Percentiles rank a stretch among this genome's conserved stretches.
Conservation (phyloP, 2,113 vertebrate genomes). For the Oreocharis arfaki region DNA sequence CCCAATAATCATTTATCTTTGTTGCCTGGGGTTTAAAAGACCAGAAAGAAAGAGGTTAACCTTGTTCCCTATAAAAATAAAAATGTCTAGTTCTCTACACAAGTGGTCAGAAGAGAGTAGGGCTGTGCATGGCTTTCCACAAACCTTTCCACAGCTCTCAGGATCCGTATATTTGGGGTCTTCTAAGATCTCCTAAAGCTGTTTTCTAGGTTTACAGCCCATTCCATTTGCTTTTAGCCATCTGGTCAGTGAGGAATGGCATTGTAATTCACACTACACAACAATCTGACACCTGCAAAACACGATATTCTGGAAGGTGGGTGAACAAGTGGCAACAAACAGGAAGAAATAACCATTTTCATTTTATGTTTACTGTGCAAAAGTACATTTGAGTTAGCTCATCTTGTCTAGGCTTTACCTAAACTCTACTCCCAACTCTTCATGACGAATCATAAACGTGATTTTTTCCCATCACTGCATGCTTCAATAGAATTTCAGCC, state of each 20-base stretch:
- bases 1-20: neutral
- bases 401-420: neutral
- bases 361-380: neutral
- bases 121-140: rapidly evolving
- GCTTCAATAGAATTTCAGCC: neutral
- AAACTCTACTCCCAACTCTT: neutral
- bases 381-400: neutral
- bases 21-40: neutral
- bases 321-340: neutral
- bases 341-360: neutral
- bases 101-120: neutral
- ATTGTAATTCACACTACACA: neutral
- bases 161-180: neutral
- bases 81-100: rapidly evolving
- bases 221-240: neutral
- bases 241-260: neutral
- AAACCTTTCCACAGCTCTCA: neutral
- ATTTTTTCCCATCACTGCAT: neutral
- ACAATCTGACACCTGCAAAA: neutral
- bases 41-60: neutral
- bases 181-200: neutral
- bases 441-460: neutral
- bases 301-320: neutral
- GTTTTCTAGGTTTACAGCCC: neutral
- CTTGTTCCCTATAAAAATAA: neutral